phyloP scores from a whole-genome alignment of 2,797 vertebrate species.

The Scolopax bukidnonensis region DNA sequence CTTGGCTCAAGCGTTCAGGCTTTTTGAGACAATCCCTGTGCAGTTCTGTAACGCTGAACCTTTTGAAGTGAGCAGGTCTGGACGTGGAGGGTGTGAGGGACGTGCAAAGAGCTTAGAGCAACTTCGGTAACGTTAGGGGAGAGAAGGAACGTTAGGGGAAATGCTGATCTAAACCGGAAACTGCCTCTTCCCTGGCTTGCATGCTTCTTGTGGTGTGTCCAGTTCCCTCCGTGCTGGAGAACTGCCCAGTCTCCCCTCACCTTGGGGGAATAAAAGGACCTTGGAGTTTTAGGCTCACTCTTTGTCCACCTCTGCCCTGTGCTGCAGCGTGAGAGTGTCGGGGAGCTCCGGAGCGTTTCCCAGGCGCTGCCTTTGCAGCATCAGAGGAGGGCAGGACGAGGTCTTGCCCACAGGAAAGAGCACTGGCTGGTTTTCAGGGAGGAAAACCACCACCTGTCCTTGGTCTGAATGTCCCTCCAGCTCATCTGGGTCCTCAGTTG shows the following conservation, averaged over 20 bases:
- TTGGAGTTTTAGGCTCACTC: not conserved
- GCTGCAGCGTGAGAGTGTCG: accelerated
- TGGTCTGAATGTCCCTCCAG: not conserved
- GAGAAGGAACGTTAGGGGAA: not conserved
- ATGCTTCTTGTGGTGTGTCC: accelerated
- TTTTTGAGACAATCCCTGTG: not conserved
- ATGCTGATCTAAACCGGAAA: not conserved
- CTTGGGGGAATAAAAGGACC: not conserved
- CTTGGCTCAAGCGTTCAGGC: not conserved
- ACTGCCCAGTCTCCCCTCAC: not conserved
- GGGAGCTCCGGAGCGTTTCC: not conserved
- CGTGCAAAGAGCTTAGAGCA: not conserved
- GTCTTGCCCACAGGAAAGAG: too few species aligned
- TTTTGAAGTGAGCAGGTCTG: not conserved
- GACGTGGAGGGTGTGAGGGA: accelerated
- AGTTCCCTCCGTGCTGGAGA: not conserved
- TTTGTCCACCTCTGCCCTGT: not conserved
- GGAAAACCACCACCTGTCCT: not conserved
- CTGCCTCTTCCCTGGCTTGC: not conserved
- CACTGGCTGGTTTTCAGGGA: too few species aligned
- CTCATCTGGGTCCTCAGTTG: accelerated
- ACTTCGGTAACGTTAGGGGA: not conserved
- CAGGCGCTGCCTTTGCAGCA: not conserved
- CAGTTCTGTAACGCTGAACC: not conserved
- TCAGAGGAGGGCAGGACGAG: not conserved